Conservation (phyloP, 2,888 invertebrate genomes). For the Lochmaea crataegi region DNA sequence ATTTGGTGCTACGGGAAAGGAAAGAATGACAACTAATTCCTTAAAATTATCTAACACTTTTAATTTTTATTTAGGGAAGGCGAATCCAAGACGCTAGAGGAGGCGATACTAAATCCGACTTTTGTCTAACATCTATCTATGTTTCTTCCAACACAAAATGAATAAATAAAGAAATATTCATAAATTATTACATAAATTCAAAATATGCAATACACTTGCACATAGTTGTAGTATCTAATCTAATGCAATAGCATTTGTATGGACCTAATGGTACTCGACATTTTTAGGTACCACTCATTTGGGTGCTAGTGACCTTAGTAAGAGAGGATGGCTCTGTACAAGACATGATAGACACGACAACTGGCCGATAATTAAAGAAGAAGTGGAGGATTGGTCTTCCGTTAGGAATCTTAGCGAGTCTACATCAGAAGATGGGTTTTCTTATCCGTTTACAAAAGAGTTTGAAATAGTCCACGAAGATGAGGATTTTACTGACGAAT, state of each 20-base stretch:
- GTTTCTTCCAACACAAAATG: too few species aligned
- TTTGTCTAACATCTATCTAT: too few species aligned
- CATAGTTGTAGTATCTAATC: neutral
- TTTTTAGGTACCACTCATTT: constrained; percentile 77
- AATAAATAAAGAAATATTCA: too few species aligned
- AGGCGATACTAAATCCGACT: too few species aligned
- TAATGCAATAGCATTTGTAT: neutral
- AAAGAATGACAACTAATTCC: too few species aligned
- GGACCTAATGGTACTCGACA: neutral
- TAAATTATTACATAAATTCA: too few species aligned
- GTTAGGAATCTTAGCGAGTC: constrained; percentile 46
- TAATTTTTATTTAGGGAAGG: too few species aligned
- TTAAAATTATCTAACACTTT: too few species aligned
- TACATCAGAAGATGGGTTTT: constrained; percentile 47
- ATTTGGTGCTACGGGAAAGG: too few species aligned
- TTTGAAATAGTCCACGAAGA: constrained; percentile 46
- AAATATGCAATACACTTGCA: too few species aligned
- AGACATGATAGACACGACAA: constrained; percentile 78
- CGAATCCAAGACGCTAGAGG: too few species aligned
- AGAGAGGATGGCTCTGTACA: constrained; percentile 81
- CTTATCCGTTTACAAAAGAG: constrained; percentile 41
- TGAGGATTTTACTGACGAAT: constrained; percentile 45
- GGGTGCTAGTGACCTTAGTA: constrained; percentile 82
- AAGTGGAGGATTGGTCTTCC: constrained; percentile 60
- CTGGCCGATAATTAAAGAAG: constrained; percentile 80